Evolutionary conservation across 1,140 invertebrate genomes (phyloP).

Genomic region (Microplitis demolitor): DNA sequence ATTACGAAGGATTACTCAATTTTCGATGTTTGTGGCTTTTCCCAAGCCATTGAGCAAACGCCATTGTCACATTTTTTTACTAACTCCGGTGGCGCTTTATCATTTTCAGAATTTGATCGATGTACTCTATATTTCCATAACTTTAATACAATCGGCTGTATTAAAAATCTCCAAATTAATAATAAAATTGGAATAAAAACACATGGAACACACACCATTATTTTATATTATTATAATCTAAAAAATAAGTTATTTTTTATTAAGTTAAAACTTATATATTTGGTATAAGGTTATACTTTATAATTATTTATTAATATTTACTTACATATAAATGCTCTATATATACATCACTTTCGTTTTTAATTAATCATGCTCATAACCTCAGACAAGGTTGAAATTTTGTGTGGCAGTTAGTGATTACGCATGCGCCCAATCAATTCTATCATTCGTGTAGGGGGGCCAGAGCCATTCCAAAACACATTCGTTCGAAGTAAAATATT

Average conservation of each 20-base stretch:
- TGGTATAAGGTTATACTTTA: too few relatives aligned
- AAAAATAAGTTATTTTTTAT: not conserved
- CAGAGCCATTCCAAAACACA: too few relatives aligned
- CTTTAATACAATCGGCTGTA: slow-evolving; percentile 48
- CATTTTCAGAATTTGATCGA: slow-evolving; percentile 30
- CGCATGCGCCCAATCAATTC: too few relatives aligned
- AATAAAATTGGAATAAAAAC: slow-evolving; percentile 51
- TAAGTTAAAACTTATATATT: not conserved
- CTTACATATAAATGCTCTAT: too few relatives aligned
- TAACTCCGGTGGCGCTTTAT: slow-evolving; percentile 40
- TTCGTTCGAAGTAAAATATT: too few relatives aligned
- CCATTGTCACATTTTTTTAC: slow-evolving; percentile 56
- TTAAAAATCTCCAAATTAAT: slow-evolving; percentile 50
- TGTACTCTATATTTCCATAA: slow-evolving; percentile 44
- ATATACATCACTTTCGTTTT: too few relatives aligned
- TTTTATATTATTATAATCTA: slow-evolving; percentile 14
- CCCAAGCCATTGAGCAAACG: slow-evolving; percentile 51
- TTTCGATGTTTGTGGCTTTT: slow-evolving; percentile 30
- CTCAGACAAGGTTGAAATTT: too few relatives aligned
- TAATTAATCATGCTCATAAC: too few relatives aligned
- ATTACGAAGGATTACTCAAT: slow-evolving; percentile 17
- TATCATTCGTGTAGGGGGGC: too few relatives aligned
- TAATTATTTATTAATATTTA: too few relatives aligned
- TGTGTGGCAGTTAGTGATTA: too few relatives aligned
- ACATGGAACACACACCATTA: slow-evolving; percentile 56